Base-by-base conservation (phyloP, 92 coral and sea anemone species). In the Palythoa grandiflora region DNA sequence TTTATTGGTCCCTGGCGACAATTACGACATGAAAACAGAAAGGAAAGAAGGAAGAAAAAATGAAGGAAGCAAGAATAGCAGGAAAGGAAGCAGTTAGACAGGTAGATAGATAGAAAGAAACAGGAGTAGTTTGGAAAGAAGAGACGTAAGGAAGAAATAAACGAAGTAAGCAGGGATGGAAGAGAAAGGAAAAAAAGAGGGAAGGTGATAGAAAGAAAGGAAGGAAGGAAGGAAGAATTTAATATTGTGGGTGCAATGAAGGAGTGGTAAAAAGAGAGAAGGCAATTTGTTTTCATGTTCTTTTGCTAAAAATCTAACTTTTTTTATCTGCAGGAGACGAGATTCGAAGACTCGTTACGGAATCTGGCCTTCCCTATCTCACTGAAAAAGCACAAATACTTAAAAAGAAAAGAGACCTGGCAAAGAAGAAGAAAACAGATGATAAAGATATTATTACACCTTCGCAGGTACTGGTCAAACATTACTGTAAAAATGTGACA, bases 271-370 rank as follows among this genome's bases (percentile, higher is more conserved):
- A 11, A 3, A 10, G 15, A 57, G 28, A 0, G 15, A 1, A 7
- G 15, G 3, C 8, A 57, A 11, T 52, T 11, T 0, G 9, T 52
- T 52, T 52, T 38, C 11, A 14, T 16, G 47, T 59, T 59, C 65
- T 57, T 3, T 8, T 5, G 5, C 17, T 12, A 59, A 59, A 59
- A 0, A 5, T 37, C 4, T 40, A 2, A 40, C 0, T 7, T 38
- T 28, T 20, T 38, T 63, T 8, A 37, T 76, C 66, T 68, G 16
- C 83, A 96, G 98, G 98, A 79, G 99, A 97, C 75, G 99, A 97
- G 84, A 97, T 97, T 57, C 91, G 99, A 72, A 87, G 99, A 65
- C 96, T 97, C 13, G 85, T 95, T 5, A 97, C 99, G 38, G 99
- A 97, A 72, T 92, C 99, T 60, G 78, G 92, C 19, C 86, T 97